Base-by-base conservation (phyloP, 2,888 invertebrate species). In the Thymelicus acteon region DNA sequence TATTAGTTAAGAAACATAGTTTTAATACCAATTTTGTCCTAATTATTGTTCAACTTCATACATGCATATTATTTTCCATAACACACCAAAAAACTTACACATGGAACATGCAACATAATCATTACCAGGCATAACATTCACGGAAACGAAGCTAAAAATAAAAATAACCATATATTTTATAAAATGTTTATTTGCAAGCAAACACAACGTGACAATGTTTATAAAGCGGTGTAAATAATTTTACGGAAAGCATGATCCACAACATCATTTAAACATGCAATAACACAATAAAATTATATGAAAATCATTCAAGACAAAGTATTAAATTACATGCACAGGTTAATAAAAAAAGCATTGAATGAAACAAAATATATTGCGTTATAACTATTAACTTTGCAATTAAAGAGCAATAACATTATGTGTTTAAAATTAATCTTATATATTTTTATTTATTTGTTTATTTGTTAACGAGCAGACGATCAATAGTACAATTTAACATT, bases 181-280 rank as follows among this genome's bases (percentile, higher is more conserved):
- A 74, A 74, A 47, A 71, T 64, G 49, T 79, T 78, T 79, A 70
- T 70, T 75, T 78, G 72, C 72, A 79, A 77, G 77, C 78, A 70
- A 76, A 74, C 73, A 75, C 72, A 71, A 62, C 69, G 72, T 73
- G 72, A 60, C 67, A 72, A 73, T 76, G 72, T 71, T 62, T 72
- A 62, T 48, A 75, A 75, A 76, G 72, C 72, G 68, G 74, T 75
- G 75, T 72, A 60, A 60, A 31, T 49, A 61, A 62, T 31, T 72
- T 72, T 64, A 60, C 49, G 15, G n/a, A 10, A 67, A 64, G 67
- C 61, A 69, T 71, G 60, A 72, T 31, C 63, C 44, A 68, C 64
- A 62, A 62, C 54, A 65, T 12, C 40, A 12, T 8, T 52, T 15
- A 67, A 54, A 48, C 70, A 74, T 72, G 72, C 74, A 72, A 60